Conservation (phyloP, 30 jellyfish, hydroid and myxozoan species). For the Cassiopea xamachana region DNA sequence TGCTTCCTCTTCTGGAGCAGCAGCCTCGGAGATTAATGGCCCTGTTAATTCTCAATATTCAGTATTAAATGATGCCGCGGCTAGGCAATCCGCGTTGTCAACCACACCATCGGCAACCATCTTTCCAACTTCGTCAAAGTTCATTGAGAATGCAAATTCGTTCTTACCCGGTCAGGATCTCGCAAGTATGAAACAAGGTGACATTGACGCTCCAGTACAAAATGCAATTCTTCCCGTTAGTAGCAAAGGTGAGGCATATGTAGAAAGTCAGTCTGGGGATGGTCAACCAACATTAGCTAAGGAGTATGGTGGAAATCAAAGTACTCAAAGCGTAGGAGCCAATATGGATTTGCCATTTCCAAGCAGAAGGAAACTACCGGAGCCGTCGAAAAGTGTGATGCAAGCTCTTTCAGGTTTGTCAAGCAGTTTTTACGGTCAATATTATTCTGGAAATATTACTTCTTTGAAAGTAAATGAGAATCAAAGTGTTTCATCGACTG, state of each 20-base stretch:
- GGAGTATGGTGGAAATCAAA: background rate
- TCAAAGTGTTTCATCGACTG: background rate
- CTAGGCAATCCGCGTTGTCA: background rate
- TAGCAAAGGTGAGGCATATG: conserved; percentile 2
- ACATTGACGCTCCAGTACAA: conserved; percentile 74
- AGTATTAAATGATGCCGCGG: background rate
- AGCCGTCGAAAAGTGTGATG: conserved; percentile 42
- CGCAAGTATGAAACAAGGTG: conserved; percentile 29
- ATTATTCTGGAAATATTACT: background rate
- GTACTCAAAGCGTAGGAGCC: background rate
- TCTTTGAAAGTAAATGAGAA: background rate
- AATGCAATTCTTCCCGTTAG: conserved; percentile 63
- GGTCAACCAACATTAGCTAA: conserved; percentile 11
- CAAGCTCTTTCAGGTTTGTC: conserved; percentile 72
- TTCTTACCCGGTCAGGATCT: background rate
- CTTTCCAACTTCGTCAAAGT: conserved; percentile 14
- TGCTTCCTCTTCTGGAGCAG: conserved; percentile 2
- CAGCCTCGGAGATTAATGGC: background rate
- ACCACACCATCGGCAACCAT: conserved; percentile 14
- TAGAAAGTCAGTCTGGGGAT: conserved; percentile 43
- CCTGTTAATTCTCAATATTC: conserved; percentile 24
- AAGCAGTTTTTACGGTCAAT: background rate
- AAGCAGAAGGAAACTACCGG: conserved; percentile 52
- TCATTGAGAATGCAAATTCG: background rate
- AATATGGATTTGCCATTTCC: conserved; percentile 69